phyloP scores from a whole-genome alignment of 2,113 vertebrate species.

The Tautogolabrus adspersus region DNA sequence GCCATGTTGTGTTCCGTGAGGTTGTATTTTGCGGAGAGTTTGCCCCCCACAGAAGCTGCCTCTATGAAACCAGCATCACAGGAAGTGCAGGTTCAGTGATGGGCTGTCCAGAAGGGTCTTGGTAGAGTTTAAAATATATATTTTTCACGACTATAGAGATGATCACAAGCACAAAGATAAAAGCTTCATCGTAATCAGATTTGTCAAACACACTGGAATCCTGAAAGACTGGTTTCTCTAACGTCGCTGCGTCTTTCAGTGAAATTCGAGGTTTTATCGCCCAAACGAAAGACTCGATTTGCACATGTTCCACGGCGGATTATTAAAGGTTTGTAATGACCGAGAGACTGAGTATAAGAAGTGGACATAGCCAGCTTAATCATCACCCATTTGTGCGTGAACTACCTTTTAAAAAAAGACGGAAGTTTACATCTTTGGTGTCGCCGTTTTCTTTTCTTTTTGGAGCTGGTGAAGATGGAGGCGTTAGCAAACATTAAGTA shows the following conservation, averaged over 20 bases:
- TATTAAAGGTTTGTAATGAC: too few species aligned
- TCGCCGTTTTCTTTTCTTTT: too few species aligned
- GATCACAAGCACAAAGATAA: not conserved
- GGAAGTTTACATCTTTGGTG: too few species aligned
- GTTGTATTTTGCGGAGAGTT: not conserved
- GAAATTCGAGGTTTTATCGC: not conserved
- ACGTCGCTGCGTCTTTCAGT: not conserved
- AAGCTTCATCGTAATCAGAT: not conserved
- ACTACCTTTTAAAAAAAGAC: too few species aligned
- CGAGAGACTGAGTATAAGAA: too few species aligned
- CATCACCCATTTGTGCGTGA: too few species aligned
- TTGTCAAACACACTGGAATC: slow-evolving; percentile 37
- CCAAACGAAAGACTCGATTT: too few species aligned
- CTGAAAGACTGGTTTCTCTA: slow-evolving; percentile 29
- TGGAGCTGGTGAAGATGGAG: too few species aligned
- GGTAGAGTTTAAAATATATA: not conserved
- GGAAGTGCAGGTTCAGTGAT: not conserved
- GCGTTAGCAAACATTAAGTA: too few species aligned
- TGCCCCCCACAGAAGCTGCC: not conserved
- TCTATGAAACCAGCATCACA: not conserved
- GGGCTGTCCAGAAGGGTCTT: slow-evolving; percentile 26
- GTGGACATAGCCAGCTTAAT: too few species aligned
- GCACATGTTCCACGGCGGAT: too few species aligned
- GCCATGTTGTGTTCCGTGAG: not conserved
- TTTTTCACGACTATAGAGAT: not conserved